Evolutionary conservation across 2,113 vertebrate genomes (phyloP).

Genomic region (Austrofundulus limnaeus): DNA sequence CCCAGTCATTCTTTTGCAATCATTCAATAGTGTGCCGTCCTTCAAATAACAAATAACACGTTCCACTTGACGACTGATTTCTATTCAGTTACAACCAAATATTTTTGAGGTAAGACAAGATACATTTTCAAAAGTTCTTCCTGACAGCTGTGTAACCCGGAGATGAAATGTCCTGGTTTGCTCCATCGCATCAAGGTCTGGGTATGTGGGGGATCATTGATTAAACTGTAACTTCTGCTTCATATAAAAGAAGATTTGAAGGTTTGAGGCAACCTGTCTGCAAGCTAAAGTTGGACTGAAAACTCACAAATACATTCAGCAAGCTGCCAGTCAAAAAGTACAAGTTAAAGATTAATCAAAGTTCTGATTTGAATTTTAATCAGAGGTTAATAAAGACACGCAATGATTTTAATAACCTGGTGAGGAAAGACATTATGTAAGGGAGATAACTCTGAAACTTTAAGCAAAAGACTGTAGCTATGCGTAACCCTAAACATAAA

Average conservation of each 20-base stretch:
- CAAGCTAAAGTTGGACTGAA: background rate
- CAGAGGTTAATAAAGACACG: too few species aligned
- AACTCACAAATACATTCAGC: background rate
- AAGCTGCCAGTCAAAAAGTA: background rate
- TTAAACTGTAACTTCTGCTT: constrained; percentile 1
- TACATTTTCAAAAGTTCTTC: too few species aligned
- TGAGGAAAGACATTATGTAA: too few species aligned
- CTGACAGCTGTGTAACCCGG: background rate
- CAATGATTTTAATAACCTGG: too few species aligned
- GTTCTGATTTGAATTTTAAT: background rate
- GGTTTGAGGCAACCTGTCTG: background rate
- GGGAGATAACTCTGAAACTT: too few species aligned
- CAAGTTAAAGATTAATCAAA: background rate
- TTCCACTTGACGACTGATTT: background rate
- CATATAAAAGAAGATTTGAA: background rate
- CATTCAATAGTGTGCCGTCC: background rate
- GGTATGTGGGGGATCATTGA: background rate
- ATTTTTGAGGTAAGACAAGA: too few species aligned
- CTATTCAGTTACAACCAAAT: too few species aligned
- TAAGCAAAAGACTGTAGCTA: too few species aligned
- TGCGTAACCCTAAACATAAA: too few species aligned
- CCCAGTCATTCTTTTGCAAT: too few species aligned
- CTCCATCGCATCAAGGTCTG: background rate
- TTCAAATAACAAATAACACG: background rate
- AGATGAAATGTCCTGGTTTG: background rate